Conservation (phyloP, 2,888 invertebrate species). For the Sinhomidia bicolor region DNA sequence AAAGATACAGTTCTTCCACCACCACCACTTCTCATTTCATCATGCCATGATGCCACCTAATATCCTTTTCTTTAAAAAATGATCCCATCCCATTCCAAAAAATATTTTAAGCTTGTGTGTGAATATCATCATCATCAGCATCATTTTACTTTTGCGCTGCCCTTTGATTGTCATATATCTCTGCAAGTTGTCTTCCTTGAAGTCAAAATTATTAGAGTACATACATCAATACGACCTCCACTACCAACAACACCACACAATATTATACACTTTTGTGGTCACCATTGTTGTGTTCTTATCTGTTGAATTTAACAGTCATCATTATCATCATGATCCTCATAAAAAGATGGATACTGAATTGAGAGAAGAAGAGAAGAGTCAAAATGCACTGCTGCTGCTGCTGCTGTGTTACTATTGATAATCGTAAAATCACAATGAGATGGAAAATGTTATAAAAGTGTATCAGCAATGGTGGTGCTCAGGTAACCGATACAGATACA, state of each 20-base stretch:
- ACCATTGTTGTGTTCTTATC: no score
- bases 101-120: not conserved
- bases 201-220: slow-evolving; percentile 70
- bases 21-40: no score
- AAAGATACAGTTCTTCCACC: no score
- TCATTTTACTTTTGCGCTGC: slow-evolving; percentile 15
- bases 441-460: no score
- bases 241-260: not conserved
- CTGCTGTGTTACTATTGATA: no score
- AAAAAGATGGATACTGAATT: not conserved
- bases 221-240: slow-evolving; percentile 64
- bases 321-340: not conserved
- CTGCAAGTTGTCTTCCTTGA: slow-evolving; percentile 69
- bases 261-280: not conserved
- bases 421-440: no score
- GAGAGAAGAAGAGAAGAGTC: not conserved
- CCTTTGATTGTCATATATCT: slow-evolving; percentile 68
- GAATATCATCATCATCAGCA: slow-evolving; percentile 1
- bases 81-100: not conserved
- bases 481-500: slow-evolving; percentile 43
- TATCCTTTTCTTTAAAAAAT: not conserved
- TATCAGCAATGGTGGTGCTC: not conserved
- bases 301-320: slow-evolving; percentile 10
- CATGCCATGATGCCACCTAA: no score
- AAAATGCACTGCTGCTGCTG: not conserved